phyloP scores from a whole-genome alignment of 2,797 vertebrate species.

The Bryconaethiops microstoma region DNA sequence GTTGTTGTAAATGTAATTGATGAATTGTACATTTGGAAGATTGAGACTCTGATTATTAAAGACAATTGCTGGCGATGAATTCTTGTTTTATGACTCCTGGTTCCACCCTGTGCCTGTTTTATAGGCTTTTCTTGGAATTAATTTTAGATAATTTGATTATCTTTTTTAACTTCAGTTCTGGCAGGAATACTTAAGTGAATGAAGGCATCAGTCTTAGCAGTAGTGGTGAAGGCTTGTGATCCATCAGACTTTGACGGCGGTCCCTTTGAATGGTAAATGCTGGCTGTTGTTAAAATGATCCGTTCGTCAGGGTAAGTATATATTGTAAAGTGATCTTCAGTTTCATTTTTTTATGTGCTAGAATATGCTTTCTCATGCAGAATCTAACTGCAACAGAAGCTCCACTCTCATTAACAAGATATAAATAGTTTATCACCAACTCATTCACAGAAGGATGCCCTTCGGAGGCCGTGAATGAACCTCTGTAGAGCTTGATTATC shows the following conservation, averaged over 20 bases:
- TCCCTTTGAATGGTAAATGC: background rate
- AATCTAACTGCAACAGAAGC: background rate
- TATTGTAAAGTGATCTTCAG: no score
- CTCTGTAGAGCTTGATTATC: background rate
- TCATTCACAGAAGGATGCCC: background rate
- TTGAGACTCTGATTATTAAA: slow-evolving; percentile 79
- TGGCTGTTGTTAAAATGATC: background rate
- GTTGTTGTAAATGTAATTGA: slow-evolving; percentile 83
- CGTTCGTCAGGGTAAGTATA: no score
- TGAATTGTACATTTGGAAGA: slow-evolving; percentile 82
- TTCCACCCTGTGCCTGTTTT: slow-evolving; percentile 1
- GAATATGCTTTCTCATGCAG: background rate
- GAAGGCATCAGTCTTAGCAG: background rate
- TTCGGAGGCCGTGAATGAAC: background rate
- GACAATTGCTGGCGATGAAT: slow-evolving; percentile 71
- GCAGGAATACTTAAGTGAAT: background rate
- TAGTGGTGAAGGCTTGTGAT: background rate
- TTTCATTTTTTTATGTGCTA: background rate
- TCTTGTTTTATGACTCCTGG: slow-evolving; percentile 37
- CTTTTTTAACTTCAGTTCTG: background rate
- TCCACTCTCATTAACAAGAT: background rate
- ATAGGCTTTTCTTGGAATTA: slow-evolving; percentile 2
- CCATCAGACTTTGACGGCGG: background rate
- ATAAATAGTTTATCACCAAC: background rate
- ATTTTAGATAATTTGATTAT: background rate